These are phyloP conservation scores for Calameuta pallipes DNA, from an alignment of 2,888 invertebrate genomes.

Conservation along the genomic window DNA sequence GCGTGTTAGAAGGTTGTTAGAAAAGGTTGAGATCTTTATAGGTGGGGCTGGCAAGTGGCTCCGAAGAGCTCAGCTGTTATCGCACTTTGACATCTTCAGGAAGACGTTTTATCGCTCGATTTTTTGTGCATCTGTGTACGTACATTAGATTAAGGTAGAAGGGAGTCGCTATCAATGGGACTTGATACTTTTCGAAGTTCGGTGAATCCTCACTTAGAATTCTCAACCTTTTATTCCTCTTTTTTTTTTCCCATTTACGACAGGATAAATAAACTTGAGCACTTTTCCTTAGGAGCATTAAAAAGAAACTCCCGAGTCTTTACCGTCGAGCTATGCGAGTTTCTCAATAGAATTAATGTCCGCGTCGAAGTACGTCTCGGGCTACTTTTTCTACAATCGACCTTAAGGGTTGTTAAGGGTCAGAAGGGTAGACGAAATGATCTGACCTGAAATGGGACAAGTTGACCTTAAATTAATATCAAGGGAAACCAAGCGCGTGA, in stretches of 20 bases:
- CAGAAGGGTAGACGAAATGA: background rate
- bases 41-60: background rate
- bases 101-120: background rate
- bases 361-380: background rate
- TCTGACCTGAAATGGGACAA: background rate
- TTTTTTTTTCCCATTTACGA: background rate
- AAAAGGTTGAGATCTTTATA: background rate
- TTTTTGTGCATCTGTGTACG: background rate
- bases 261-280: background rate
- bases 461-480: background rate
- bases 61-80: background rate
- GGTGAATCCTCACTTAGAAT: background rate
- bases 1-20: background rate
- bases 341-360: background rate
- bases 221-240: background rate
- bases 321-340: background rate
- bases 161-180: background rate
- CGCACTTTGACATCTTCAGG: background rate
- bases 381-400: background rate
- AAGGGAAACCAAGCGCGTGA: background rate
- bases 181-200: background rate
- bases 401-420: background rate
- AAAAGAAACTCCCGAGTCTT: background rate
- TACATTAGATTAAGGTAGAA: background rate
- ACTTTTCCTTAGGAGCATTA: background rate